These are phyloP conservation scores for Holotrichia oblita DNA, from an alignment of 1,140 invertebrate species.

Conservation along the genomic window DNA sequence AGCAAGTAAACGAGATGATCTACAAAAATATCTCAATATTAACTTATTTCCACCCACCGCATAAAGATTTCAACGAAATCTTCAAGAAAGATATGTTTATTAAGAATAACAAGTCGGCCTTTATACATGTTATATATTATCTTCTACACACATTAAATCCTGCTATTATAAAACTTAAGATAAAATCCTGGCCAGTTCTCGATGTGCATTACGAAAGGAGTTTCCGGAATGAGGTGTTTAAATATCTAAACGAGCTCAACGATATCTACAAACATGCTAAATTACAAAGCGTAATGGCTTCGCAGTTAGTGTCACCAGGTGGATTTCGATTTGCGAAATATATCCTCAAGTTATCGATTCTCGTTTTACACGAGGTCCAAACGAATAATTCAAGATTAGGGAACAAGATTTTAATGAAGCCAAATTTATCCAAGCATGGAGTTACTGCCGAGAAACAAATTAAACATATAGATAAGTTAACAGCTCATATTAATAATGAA, in stretches of 20 bases:
- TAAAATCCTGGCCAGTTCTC: conserved; percentile 51
- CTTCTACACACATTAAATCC: conserved; percentile 52
- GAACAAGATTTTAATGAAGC: conserved; percentile 3
- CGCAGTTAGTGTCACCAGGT: conserved; percentile 55
- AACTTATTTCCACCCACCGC: conserved; percentile 48
- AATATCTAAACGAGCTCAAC: conserved; percentile 51
- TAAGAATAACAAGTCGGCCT: conserved; percentile 57
- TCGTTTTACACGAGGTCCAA: conserved; percentile 51
- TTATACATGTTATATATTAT: conserved; percentile 55
- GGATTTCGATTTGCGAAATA: conserved; percentile 54
- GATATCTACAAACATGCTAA: conserved; percentile 48
- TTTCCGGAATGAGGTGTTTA: conserved; percentile 53
- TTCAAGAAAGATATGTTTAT: conserved; percentile 58
- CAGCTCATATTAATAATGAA: conserved; percentile 40
- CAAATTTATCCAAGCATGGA: conserved; percentile 42
- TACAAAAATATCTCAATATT: conserved; percentile 48
- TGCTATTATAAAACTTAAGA: conserved; percentile 50
- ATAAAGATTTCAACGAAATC: conserved; percentile 49
- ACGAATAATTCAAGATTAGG: conserved; percentile 5
- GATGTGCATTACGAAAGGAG: conserved; percentile 51
- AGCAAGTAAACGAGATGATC: conserved; percentile 23
- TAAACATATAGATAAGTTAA: conserved; percentile 44
- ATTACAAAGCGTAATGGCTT: conserved; percentile 53
- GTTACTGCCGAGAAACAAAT: conserved; percentile 43
- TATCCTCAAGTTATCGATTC: conserved; percentile 53